A percentile compares a stretch with the other conserved stretches of the same genome.
These are phyloP conservation scores for Galeopterus variegatus DNA, from an alignment of 2,113 vertebrate species.

Conservation along the genomic window DNA sequence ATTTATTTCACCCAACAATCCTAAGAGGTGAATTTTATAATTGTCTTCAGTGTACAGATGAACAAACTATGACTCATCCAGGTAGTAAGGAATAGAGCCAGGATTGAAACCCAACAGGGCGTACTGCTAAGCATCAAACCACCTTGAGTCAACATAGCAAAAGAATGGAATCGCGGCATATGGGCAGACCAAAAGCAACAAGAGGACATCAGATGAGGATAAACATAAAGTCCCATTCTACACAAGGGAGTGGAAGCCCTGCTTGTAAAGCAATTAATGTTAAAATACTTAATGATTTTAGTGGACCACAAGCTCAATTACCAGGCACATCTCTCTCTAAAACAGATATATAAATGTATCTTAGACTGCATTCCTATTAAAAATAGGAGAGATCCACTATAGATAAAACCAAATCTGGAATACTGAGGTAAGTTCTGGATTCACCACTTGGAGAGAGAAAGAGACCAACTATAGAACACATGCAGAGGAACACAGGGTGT, in stretches of 20 bases:
- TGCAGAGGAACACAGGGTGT: not conserved
- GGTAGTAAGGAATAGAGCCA: not conserved
- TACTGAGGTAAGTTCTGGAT: not conserved
- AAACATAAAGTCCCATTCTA: not conserved
- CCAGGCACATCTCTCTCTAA: not conserved
- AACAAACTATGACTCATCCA: not conserved
- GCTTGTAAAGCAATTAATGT: not conserved
- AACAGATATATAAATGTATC: not conserved
- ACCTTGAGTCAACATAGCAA: not conserved
- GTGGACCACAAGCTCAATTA: not conserved
- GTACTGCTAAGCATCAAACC: not conserved
- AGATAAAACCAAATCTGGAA: not conserved
- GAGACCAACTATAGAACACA: not conserved
- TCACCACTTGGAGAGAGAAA: not conserved
- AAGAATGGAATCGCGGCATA: not conserved
- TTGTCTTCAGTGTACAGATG: not conserved
- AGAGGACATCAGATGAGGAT: not conserved
- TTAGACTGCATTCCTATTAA: not conserved
- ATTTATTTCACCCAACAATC: not conserved
- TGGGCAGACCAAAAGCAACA: not conserved
- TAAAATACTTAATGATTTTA: not conserved
- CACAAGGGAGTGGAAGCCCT: not conserved
- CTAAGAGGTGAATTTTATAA: not conserved
- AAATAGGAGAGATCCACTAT: not conserved
- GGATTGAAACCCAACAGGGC: not conserved